A percentile compares a stretch with the other conserved stretches of the same genome.
Evolutionary conservation across 2,888 invertebrate species (phyloP).

Genomic region (Drosophila sordidula): DNA sequence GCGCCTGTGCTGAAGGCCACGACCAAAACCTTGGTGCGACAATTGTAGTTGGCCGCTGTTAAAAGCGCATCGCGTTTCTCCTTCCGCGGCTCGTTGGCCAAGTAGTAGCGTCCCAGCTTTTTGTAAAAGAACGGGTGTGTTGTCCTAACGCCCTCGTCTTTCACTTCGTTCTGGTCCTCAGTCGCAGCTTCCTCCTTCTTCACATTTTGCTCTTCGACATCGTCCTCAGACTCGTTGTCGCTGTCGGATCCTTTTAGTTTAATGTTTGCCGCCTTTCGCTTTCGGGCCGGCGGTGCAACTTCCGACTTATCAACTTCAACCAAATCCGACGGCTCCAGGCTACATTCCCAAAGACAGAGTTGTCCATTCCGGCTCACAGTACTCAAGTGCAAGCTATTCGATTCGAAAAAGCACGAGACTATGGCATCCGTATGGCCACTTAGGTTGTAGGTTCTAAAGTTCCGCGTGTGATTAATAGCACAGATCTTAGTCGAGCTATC

Average conservation of each 20-base stretch:
- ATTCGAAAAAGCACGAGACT: constrained; percentile 95
- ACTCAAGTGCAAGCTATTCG: constrained; percentile 92
- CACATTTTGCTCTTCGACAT: constrained; percentile 85
- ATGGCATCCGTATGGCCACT: constrained; percentile 94
- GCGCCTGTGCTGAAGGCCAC: constrained; percentile 96
- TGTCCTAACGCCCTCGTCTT: constrained; percentile 83
- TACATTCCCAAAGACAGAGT: constrained; percentile 92
- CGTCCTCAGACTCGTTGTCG: constrained; percentile 88
- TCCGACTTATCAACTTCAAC: constrained; percentile 20
- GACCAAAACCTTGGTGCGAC: constrained; percentile 91
- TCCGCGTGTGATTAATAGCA: constrained; percentile 90
- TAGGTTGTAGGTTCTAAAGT: constrained; percentile 91
- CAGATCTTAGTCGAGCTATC: constrained; percentile 95
- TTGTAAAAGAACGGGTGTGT: constrained; percentile 88
- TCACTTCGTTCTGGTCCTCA: constrained; percentile 85
- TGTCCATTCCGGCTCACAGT: constrained; percentile 94
- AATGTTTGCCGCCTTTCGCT: constrained; percentile 12
- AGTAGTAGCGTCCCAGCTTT: constrained; percentile 90
- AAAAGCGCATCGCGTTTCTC: constrained; percentile 88
- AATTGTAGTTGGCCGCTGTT: constrained; percentile 94
- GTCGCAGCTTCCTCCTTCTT: constrained; percentile 42
- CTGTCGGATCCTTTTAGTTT: constrained; percentile 76
- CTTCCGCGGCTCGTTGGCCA: constrained; percentile 89
- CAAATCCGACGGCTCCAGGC: constrained; percentile 89
- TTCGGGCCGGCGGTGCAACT: constrained; percentile 31